Conservation (phyloP, 2,113 vertebrate genomes). For the Brachypodius melanocephalos region DNA sequence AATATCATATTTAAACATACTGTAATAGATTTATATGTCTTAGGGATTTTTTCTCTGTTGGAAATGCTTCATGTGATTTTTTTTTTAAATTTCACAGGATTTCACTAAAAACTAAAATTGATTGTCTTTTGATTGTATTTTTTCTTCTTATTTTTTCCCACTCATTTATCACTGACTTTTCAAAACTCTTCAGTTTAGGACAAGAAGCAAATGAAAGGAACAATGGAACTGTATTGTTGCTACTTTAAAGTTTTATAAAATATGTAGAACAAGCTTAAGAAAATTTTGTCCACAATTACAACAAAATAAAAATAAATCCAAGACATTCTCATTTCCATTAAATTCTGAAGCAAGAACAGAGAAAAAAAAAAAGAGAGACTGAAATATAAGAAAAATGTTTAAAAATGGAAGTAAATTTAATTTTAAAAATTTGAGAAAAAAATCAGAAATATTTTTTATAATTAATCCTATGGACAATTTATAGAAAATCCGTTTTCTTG, state of each 20-base stretch:
- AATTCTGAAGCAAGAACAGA: background rate
- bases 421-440: background rate
- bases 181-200: background rate
- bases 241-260: background rate
- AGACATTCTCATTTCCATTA: background rate
- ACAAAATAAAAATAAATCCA: background rate
- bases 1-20: background rate
- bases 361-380: too few relatives aligned
- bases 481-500: background rate
- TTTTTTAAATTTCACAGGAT: background rate
- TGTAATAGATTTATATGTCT: background rate
- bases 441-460: background rate
- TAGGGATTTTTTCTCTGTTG: background rate
- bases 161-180: background rate
- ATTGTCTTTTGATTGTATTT: background rate
- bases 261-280: background rate
- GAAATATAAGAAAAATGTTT: background rate
- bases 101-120: background rate
- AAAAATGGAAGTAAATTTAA: background rate
- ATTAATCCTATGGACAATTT: background rate
- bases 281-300: background rate
- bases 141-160: rapidly evolving
- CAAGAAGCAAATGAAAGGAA: background rate
- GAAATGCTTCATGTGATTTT: rapidly evolving
- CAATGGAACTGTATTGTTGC: background rate